Conservation (phyloP, 2,888 invertebrate species). For the Andrena dorsata region DNA sequence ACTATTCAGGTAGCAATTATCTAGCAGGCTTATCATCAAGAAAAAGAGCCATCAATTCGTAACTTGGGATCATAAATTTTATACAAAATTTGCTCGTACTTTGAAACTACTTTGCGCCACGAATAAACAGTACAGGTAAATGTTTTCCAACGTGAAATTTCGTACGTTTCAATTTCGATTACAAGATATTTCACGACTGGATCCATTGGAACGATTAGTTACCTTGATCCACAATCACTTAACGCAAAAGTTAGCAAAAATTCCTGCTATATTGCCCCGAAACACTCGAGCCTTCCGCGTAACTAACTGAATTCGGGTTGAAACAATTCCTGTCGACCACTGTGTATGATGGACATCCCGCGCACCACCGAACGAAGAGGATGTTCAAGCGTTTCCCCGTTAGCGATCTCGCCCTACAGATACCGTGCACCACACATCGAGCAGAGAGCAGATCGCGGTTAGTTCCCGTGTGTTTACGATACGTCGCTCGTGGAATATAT, state of each 20-base stretch:
- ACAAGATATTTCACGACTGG: too few species aligned
- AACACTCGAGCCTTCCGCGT: background rate
- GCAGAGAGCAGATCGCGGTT: constrained; percentile 43
- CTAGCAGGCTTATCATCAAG: background rate
- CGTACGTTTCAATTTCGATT: too few species aligned
- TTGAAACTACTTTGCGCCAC: constrained; percentile 1
- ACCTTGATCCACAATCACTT: background rate
- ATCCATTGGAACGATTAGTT: too few species aligned
- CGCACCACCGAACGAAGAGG: background rate
- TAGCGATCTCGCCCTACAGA: constrained; percentile 26
- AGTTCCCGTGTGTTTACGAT: constrained; percentile 57
- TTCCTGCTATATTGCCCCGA: background rate
- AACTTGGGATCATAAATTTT: background rate
- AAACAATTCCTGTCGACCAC: background rate
- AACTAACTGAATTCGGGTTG: background rate
- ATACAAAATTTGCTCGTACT: background rate
- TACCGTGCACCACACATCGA: background rate
- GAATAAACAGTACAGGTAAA: background rate
- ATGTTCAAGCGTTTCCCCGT: background rate
- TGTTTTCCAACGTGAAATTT: background rate
- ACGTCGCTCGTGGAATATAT: constrained; percentile 36
- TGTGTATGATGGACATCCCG: background rate
- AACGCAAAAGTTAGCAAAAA: background rate
- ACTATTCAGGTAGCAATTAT: too few species aligned
- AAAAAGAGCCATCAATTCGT: background rate